Evolutionary conservation across 2,888 invertebrate genomes (phyloP), one percentile per base, ranked within the genome.

Genomic region (Frankliniella intonsa): DNA sequence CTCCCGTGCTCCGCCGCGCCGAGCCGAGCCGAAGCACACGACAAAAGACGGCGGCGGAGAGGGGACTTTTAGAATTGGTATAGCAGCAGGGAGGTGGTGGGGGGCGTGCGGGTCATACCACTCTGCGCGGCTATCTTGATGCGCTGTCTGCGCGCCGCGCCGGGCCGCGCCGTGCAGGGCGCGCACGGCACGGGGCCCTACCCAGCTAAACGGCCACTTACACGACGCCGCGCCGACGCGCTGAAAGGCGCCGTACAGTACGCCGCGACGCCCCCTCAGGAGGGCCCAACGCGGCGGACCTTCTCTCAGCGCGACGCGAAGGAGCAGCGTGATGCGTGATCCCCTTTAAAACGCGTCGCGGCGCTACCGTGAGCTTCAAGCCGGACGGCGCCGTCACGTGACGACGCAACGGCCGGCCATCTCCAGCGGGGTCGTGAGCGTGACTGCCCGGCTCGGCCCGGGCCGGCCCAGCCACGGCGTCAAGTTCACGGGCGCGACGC

Each of bases 151-250:
- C 69, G 69, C 12, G 69, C 25, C 69, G 69, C 25, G 17, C 19
- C 14, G 14, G 14, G 62, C 55, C 55, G 55, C 7, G 55, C 55
- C 55, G 2, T 55, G 55, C 62, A 17, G 14, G 19, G 62, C 17
- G 62, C 38, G 14, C 7, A 62, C 11, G 62, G 62, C 55, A 51
- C 51, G 51, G 19, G 62, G 62, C 62, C 62, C 19, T n/a, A 7
- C 19, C 62, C 55, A 8, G 55, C 69, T 76, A 76, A 76, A 76
- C 69, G 69, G 69, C 69, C 69, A 76, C 69, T 76, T 76, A 76
- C 69, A 25, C 69, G 22, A 22, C 69, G 69, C 9, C 25, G 22
- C 62, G 62, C 62, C 62, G 14, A 38, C 3, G 5, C 3, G 38
- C 38, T 38, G 38, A 38, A 38, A 38, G 38, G 3, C 38, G 2